Percentiles rank a stretch among this genome's conserved stretches.
Conservation (phyloP, 2,888 invertebrate species). For the Callinectes sapidus region DNA sequence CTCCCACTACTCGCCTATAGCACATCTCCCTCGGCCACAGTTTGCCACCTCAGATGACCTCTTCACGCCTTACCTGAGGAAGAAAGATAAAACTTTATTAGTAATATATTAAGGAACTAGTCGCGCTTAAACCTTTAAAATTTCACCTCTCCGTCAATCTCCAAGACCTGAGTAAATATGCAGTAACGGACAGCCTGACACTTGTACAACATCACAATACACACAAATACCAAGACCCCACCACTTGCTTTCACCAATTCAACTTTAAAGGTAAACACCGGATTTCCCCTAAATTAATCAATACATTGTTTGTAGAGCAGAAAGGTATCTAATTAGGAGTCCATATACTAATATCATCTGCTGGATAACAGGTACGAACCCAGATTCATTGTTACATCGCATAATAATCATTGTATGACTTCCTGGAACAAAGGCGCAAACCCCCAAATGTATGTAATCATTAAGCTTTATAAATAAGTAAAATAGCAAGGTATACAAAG, state of each 20-base stretch:
- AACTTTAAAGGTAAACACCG: not conserved
- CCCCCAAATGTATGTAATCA: not conserved
- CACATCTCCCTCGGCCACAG: not conserved
- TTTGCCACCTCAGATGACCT: not conserved
- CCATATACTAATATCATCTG: not conserved
- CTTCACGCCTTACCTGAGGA: not conserved
- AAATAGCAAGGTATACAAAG: not conserved
- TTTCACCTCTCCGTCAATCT: not conserved
- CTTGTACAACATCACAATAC: not conserved
- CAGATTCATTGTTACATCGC: not conserved
- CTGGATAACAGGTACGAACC: not conserved
- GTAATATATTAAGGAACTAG: not conserved
- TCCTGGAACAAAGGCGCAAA: not conserved
- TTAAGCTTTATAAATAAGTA: not conserved
- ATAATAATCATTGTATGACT: slow-evolving; percentile 29
- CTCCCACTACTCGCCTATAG: not conserved
- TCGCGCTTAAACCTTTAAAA: not conserved
- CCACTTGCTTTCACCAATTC: not conserved
- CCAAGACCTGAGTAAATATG: not conserved
- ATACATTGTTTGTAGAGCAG: not conserved
- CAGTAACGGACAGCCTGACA: not conserved
- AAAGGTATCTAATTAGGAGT: not conserved
- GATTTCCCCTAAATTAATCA: not conserved
- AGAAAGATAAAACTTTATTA: not conserved
- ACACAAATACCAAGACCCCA: not conserved